phyloP scores from a whole-genome alignment of 2,113 vertebrate genomes.

The Centropristis striata region DNA sequence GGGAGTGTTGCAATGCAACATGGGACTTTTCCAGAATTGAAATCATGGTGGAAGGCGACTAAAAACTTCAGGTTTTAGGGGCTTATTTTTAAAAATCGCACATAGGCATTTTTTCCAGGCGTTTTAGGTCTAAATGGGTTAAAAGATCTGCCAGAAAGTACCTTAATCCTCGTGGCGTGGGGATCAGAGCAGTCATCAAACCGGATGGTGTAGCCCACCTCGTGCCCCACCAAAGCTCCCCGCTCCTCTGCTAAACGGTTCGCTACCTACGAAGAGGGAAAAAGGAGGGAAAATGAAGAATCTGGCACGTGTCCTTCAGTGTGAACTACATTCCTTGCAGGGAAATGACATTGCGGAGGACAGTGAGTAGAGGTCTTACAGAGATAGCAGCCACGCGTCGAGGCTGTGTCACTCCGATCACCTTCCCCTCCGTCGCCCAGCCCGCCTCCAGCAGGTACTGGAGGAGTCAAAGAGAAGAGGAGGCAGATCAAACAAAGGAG shows the following conservation, averaged over 20 bases:
- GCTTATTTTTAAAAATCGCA: no score
- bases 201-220: slow-evolving; percentile 97
- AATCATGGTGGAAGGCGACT: no score
- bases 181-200: slow-evolving; percentile 97
- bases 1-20: no score
- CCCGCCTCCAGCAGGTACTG: slow-evolving; percentile 98
- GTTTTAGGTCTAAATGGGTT: no score
- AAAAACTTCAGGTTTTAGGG: no score
- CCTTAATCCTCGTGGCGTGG: slow-evolving; percentile 96
- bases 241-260: slow-evolving; percentile 95
- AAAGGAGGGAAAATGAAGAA: neutral
- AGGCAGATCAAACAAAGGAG: slow-evolving; percentile 6
- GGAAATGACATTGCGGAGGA: slow-evolving; percentile 29
- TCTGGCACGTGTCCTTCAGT: slow-evolving; percentile 8
- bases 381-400: slow-evolving; percentile 96
- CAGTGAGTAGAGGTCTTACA: slow-evolving; percentile 84
- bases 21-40: no score
- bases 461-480: slow-evolving; percentile 23
- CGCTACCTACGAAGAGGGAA: slow-evolving; percentile 87
- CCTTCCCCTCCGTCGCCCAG: slow-evolving; percentile 96
- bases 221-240: slow-evolving; percentile 94
- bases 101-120: no score
- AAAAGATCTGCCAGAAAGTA: slow-evolving; percentile 55
- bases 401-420: slow-evolving; percentile 97
- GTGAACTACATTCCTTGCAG: slow-evolving; percentile 9